Conservation (phyloP, 2,113 vertebrate species). For the Tragulus kanchil region DNA sequence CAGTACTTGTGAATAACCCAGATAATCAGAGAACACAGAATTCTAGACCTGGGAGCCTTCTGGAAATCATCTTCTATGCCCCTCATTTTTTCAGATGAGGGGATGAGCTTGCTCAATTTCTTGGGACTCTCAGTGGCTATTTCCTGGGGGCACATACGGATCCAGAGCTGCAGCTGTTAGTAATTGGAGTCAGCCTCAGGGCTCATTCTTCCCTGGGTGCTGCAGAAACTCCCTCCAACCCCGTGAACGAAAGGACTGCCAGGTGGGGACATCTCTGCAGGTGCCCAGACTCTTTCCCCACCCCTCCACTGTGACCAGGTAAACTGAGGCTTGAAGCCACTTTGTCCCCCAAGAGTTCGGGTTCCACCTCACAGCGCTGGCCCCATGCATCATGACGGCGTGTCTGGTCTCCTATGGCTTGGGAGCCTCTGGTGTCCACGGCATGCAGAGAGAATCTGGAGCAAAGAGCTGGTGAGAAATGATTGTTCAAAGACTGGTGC, state of each 20-base stretch:
- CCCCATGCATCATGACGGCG: accelerated
- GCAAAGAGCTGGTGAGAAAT: background rate
- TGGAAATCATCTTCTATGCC: background rate
- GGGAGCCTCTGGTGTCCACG: background rate
- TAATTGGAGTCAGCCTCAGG: background rate
- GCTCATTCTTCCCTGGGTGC: background rate
- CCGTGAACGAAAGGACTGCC: background rate
- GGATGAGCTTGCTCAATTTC: background rate
- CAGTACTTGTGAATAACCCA: background rate
- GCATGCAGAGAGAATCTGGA: background rate
- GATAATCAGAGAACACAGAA: background rate
- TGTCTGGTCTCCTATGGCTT: background rate
- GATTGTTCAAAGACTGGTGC: background rate
- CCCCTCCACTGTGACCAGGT: background rate
- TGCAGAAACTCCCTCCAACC: background rate
- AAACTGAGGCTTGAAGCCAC: background rate
- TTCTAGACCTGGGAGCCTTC: background rate
- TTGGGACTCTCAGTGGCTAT: accelerated
- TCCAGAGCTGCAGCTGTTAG: accelerated
- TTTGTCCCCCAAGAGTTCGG: background rate
- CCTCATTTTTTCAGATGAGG: background rate
- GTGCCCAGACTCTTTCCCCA: background rate
- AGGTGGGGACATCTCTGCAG: background rate
- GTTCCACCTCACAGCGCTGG: background rate
- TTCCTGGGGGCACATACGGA: accelerated